Base-by-base conservation (phyloP, 2,888 invertebrate species). In the Germaria angustata region DNA sequence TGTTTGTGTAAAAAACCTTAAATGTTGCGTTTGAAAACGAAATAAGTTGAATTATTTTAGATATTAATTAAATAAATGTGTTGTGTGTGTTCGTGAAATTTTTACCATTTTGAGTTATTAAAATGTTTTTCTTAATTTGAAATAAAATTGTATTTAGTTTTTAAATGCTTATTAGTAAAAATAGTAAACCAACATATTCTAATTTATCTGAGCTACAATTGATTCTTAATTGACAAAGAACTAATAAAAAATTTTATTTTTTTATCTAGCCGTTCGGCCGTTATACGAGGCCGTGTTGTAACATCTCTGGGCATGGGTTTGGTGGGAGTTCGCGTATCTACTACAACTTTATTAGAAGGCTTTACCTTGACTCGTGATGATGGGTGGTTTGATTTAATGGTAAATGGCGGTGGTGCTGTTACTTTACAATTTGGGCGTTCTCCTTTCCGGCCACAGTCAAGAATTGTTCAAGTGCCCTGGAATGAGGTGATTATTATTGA, bases 331-430 rank as follows among this genome's bases (percentile, higher is more conserved):
- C 94, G 99, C 85, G 98, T 99, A 4, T 96, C 97, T 84, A 98
- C 99, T 51, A 96, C 96, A 75, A 96, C 96, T 4, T 96, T 98
- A n/a, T 93, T 97, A 59, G 98, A 98, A 92, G 99, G 99, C 13
- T 98, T 98, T 92, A 99, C 99, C 0, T 92, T 98, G 78, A 97
- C 98, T 2, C 93, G 97, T 80, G 96, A 97, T 85, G 97, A 97
- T 87, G 97, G 97, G 63, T 97, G 97, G 97, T 99, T 99, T 92
- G 99, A 99, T 92, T 93, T 99, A 65, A 93, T 99, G 89, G 99
- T 99, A 15, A 99, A 99, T 91, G 99, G 99, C n/a, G 99, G 99
- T 0, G 98, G 98, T 0, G 97, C 98, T 0, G 97, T 99, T 2
- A 98, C 97, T 0, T 92, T 99, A 65, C 97, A 98, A 90, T 99